Base-by-base conservation (phyloP, 2,113 vertebrate species). In the Petromus typicus region DNA sequence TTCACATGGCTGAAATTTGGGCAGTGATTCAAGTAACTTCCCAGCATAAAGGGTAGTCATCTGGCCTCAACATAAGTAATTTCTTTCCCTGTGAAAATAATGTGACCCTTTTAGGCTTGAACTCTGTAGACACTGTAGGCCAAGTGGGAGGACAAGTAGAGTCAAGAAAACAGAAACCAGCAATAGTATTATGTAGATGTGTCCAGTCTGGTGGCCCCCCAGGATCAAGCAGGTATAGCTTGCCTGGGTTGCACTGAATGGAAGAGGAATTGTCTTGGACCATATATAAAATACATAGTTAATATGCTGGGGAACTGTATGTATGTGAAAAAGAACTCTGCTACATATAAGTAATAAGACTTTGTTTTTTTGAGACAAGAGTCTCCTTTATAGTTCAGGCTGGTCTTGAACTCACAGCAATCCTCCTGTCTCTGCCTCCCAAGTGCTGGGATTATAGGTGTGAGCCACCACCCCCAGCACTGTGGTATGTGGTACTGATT, bases 61-160 rank as follows among this genome's bases (percentile, higher is more conserved):
- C 23, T 67, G 81, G 37, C 57, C 71, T 89, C 75, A 45, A 30
- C 67, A 30, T 83, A 43, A 80, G 85, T 75, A 56, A 85, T n/a
- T 94, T 69, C 34, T 59, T 25, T 80, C 94, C 10, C 76, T 96
- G 5, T n/a, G 17, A 67, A 92, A 90, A 32, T 80, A 90, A 32
- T 75, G 22, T 93, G 64, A 75, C 51, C 14, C 82, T 93, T 89
- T 87, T 43, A 94, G 82, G 40, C 54, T 79, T 88, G 54, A 61
- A 73, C 34, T 75, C 18, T 93, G 3, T 67, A 54, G n/a, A 64
- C 34, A 90, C 22, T 48, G 16, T 67, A 88, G 32, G 22, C 37
- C 66, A 78, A n/a, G 37, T 61, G 27, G 23, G 32, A 78, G 14
- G 85, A 73, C 0, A 8, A 59, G 13, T 69, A 73, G 22, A 85